Evolutionary conservation across 2,888 invertebrate species (phyloP), one percentile per base, ranked within the genome.

Genomic region (Amiota minor): DNA sequence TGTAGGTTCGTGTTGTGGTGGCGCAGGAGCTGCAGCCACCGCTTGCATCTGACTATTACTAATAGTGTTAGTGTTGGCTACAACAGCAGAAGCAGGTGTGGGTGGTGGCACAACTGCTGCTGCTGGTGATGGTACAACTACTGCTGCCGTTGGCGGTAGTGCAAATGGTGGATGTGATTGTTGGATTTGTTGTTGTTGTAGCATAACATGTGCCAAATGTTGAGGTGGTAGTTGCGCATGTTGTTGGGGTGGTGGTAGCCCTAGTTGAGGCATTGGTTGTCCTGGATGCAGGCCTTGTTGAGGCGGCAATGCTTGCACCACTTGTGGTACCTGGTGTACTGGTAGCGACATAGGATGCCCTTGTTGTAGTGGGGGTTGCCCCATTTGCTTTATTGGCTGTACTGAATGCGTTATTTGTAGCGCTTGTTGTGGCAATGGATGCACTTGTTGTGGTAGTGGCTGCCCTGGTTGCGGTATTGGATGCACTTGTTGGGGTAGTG

Each of bases 1-100:
- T 75, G 88, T 88, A 2, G 88, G 89, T 35, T 82, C 85, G 71
- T 79, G 89, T 87, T 86, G 89, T 75, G 84, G 89, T 73, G 81
- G 87, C 74, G 82, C 84, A 16, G 87, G 86, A 18, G 86, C 86
- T n/a, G 88, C 85, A 46, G 84, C 83, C 47, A 88, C 77, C 1
- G 88, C 88, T 70, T 86, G 83, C 46, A 88, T 79, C 75, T 88
- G 88, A 9, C 70, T 70, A 3, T 76, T 76, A 65, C 72, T 67
- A 23, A 50, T 1, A 16, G 23, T 20, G 20, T n/a, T 18, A 14
- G 70, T 18, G 10, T 72, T 68, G 46, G 77, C 72, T 23, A 73
- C 74, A 16, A 55, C 61, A 9, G 70, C 56, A 20, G 71, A 64
- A 18, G 68, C 35, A 12, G 74, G 64, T 46, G 74, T 69, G 23